Base-by-base conservation (phyloP, 2,888 invertebrate genomes). In the Dicranocentrus wangi region DNA sequence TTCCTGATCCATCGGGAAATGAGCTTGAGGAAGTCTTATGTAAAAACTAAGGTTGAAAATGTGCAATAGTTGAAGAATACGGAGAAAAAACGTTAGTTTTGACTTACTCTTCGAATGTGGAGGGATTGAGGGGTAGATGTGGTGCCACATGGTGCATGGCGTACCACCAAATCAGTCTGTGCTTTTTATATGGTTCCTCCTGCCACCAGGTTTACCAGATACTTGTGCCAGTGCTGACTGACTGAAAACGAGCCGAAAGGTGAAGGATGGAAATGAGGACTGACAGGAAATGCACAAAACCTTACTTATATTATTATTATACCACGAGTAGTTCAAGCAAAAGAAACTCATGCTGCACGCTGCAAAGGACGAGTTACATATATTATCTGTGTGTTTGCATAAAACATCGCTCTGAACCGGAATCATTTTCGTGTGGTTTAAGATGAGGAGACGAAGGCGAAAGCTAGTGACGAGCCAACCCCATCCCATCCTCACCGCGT, bases 1-100 rank as follows among this genome's bases (percentile, higher is more conserved):
- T 75, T 75, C 75, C 75, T 66, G 75, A 75, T 75, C 75, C 75
- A 75, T 75, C 39, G 75, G 75, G 75, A 75, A 75, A 75, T 75
- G 75, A 75, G 75, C 75, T 75, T 27, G 75, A 75, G 66, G 66
- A 75, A 66, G 66, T 75, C 58, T 66, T 68, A 25, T 53, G 66
- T 58, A 75, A 43, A 55, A 63, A 63, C 63, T 63, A 42, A 42
- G 42, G 63, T 10, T 39, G 42, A 63, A 19, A 3, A 1, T 28
- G 61, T 3, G 32, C 3, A 2, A 1, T 27, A 15, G 2, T 1
- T 60, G 21, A 55, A 23, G 23, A 23, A 13, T 21, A 53, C 5
- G 13, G 53, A 21, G 21, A 7, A 32, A 32, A 32, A 32, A 7
- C 5, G 32, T 53, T 53, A 23, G 19, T 53, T 53, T 21, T 53